Conservation (phyloP, 64 coral and sea anemone genomes). For the Catalaphyllia jardinei region DNA sequence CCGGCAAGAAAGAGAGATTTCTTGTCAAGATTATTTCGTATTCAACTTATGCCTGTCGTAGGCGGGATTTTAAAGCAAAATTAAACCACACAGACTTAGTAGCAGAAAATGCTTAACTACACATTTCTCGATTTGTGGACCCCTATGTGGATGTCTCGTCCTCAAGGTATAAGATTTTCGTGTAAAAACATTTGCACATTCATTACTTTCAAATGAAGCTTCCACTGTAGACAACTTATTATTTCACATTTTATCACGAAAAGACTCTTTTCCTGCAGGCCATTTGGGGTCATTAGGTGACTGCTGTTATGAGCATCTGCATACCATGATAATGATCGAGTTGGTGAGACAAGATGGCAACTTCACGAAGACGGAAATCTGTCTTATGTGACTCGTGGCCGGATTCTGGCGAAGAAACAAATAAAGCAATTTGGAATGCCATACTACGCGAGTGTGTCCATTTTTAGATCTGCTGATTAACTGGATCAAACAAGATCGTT, state of each 20-base stretch:
- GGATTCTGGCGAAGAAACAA: not conserved
- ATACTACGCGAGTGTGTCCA: not conserved
- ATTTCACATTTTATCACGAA: not conserved
- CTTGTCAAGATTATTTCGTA: slow-evolving; percentile 30
- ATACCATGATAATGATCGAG: not conserved
- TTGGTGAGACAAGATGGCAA: slow-evolving; percentile 17
- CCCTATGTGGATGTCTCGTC: not conserved
- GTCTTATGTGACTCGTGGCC: not conserved
- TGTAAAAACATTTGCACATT: not conserved
- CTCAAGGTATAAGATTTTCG: not conserved
- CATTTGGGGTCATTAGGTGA: not conserved
- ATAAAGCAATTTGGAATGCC: not conserved
- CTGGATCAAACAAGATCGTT: too few relatives aligned
- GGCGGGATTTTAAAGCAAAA: slow-evolving; percentile 1
- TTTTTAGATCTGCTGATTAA: too few relatives aligned
- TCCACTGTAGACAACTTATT: slow-evolving; percentile 3
- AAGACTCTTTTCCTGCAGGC: not conserved
- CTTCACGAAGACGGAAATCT: not conserved
- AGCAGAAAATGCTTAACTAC: not conserved
- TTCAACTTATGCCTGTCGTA: slow-evolving; percentile 5
- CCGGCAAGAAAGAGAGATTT: not conserved
- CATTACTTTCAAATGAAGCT: not conserved
- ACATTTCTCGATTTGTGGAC: not conserved
- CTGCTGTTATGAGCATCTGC: not conserved
- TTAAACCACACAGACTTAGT: not conserved